Evolutionary conservation across 1,140 invertebrate species (phyloP).

Genomic region (Apis cerana): DNA sequence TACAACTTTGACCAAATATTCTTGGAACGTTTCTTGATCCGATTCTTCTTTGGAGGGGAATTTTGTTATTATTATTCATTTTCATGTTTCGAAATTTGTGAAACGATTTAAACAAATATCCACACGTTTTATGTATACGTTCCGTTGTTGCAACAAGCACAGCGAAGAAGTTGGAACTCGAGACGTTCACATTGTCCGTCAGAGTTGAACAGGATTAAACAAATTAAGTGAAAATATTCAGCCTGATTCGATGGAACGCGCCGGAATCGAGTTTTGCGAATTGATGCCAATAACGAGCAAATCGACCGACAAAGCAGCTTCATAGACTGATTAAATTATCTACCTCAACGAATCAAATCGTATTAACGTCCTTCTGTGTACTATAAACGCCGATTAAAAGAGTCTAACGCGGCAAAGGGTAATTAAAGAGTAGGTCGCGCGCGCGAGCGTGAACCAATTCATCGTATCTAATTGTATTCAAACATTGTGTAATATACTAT

Average conservation of each 20-base stretch:
- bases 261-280: constrained; percentile 51
- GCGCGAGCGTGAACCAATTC: constrained; percentile 29
- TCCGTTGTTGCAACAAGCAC: background rate
- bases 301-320: constrained; percentile 66
- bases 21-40: no score
- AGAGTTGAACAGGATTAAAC: background rate
- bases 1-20: no score
- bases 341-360: constrained; percentile 79
- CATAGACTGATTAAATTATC: constrained; percentile 80
- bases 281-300: constrained; percentile 40
- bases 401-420: constrained; percentile 62
- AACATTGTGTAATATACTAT: constrained; percentile 67
- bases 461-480: constrained; percentile 51
- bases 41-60: no score
- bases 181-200: constrained; percentile 15
- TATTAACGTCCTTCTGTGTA: constrained; percentile 74
- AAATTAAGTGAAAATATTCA: constrained; percentile 21
- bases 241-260: constrained; percentile 25
- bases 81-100: no score
- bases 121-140: no score
- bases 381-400: constrained; percentile 64
- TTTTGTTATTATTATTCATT: no score
- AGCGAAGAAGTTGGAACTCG: background rate
- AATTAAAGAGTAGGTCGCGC: constrained; percentile 55
- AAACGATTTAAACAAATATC: no score